Percentiles rank a stretch among this genome's conserved stretches.
These are phyloP conservation scores for Cheilinus undulatus DNA, from an alignment of 2,113 vertebrate species.

Conservation along the genomic window DNA sequence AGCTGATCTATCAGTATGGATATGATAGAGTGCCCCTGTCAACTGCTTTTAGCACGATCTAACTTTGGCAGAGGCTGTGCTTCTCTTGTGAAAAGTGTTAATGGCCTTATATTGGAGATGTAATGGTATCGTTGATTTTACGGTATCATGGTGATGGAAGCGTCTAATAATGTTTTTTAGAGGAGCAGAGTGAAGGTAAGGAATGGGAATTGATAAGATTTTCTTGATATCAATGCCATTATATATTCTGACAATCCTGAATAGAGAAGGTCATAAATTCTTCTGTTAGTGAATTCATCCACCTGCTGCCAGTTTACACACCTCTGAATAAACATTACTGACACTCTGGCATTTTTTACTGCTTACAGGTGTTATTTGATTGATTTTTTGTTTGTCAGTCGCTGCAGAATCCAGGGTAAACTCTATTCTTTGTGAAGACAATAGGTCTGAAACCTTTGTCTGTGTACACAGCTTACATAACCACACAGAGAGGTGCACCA, in stretches of 20 bases:
- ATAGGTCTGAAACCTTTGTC: constrained; percentile 39
- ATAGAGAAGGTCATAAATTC: constrained; percentile 25
- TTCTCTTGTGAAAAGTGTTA: no score
- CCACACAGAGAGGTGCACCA: constrained; percentile 19
- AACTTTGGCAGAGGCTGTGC: no score
- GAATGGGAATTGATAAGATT: no score
- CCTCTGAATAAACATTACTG: constrained; percentile 44
- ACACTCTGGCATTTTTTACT: constrained; percentile 31
- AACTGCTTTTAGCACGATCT: no score
- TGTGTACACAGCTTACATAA: constrained; percentile 61
- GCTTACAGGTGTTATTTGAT: constrained; percentile 20
- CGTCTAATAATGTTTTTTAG: no score
- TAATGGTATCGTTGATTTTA: no score
- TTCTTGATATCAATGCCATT: no score
- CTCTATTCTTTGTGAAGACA: constrained; percentile 55
- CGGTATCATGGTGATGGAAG: no score
- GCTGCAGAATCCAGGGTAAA: constrained; percentile 34
- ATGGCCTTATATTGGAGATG: no score
- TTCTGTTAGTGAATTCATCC: constrained; percentile 10
- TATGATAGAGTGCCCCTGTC: no score
- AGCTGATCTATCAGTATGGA: no score
- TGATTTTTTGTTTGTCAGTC: constrained; percentile 47
- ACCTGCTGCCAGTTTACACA: background rate
- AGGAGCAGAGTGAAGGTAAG: no score
- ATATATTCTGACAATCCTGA: constrained; percentile 41